These are phyloP conservation scores for Daboia siamensis DNA, from an alignment of 2,113 vertebrate species.

Conservation along the genomic window DNA sequence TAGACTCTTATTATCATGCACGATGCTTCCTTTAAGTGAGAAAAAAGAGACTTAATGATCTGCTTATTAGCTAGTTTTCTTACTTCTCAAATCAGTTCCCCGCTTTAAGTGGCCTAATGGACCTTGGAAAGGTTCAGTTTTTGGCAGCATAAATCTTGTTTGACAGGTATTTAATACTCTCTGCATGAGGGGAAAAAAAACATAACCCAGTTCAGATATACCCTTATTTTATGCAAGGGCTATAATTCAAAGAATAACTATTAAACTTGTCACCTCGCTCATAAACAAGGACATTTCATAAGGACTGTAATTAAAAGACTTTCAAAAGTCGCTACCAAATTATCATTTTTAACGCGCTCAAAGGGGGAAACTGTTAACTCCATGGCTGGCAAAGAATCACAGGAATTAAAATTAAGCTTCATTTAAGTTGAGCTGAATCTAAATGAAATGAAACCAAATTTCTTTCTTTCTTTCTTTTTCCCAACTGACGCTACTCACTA, in stretches of 20 bases:
- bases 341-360: not conserved
- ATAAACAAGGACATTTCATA: not conserved
- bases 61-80: not conserved
- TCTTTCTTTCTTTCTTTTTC: not conserved
- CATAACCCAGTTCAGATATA: not conserved
- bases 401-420: not conserved
- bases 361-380: not conserved
- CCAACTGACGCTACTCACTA: not conserved
- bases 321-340: not conserved
- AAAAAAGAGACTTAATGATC: conserved; percentile 1
- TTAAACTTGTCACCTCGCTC: not conserved
- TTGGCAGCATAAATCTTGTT: not conserved
- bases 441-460: not conserved
- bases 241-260: not conserved
- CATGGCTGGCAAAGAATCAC: not conserved
- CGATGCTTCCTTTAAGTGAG: not conserved
- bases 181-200: not conserved
- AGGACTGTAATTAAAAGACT: not conserved
- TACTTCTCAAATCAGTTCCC: not conserved
- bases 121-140: not conserved
- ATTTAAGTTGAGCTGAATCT: not conserved
- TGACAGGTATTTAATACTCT: not conserved
- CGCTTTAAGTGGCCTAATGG: not conserved
- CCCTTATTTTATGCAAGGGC: not conserved
- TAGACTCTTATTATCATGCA: not conserved